A percentile compares a stretch with the other conserved stretches of the same genome.
Evolutionary conservation across 2,113 vertebrate genomes (phyloP).

Genomic region (Callopanchax toddi): DNA sequence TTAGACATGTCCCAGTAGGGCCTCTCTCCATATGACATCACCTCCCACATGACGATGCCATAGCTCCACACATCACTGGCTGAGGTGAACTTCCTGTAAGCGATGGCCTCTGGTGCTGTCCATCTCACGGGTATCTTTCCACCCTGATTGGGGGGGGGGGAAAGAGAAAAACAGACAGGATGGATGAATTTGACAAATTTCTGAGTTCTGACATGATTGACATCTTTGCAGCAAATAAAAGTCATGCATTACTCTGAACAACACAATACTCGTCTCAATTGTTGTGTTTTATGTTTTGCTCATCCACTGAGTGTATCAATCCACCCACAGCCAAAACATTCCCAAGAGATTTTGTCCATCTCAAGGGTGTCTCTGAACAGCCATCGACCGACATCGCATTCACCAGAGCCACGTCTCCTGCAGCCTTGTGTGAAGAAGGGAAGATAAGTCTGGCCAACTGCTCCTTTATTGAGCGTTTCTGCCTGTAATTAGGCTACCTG

Average conservation of each 20-base stretch:
- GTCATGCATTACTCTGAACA: neutral
- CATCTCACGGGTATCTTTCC: constrained; percentile 85
- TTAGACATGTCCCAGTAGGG: constrained; percentile 87
- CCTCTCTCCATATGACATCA: constrained; percentile 84
- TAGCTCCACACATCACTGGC: constrained; percentile 86
- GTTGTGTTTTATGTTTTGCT: constrained; percentile 6
- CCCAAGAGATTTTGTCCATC: constrained; percentile 15
- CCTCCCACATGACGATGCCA: constrained; percentile 86
- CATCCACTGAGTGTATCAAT: constrained; percentile 27
- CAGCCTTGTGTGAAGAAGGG: constrained; percentile 60
- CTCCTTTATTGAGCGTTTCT: constrained; percentile 52
- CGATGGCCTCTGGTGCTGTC: constrained; percentile 84
- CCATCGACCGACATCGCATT: constrained; percentile 64
- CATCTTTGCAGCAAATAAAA: neutral
- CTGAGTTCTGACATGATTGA: neutral
- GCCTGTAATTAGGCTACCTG: constrained; percentile 78
- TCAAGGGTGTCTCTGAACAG: constrained; percentile 49
- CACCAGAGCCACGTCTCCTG: constrained; percentile 39
- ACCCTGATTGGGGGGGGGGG: constrained; percentile 73
- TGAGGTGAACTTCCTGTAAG: constrained; percentile 84
- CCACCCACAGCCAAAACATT: constrained; percentile 23
- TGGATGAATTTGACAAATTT: neutral
- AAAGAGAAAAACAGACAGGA: neutral
- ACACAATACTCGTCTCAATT: neutral
- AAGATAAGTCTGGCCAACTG: constrained; percentile 49